Percentiles rank a stretch among this genome's conserved stretches.
Conservation (phyloP, 2,113 vertebrate species). For the Gorilla gorilla region DNA sequence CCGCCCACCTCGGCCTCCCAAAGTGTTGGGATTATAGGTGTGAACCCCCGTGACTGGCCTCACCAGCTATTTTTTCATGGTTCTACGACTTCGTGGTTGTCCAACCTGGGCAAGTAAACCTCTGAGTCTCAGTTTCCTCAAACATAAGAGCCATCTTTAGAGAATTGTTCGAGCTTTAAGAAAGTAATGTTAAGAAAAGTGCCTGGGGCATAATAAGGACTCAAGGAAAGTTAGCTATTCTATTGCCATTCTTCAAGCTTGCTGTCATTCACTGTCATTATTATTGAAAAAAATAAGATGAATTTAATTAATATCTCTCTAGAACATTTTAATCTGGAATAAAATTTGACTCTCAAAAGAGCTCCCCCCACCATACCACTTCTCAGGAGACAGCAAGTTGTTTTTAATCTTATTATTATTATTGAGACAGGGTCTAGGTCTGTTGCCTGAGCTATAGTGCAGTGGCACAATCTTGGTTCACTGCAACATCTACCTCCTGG, state of each 20-base stretch:
- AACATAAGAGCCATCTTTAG: not conserved
- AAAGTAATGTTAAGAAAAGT: conserved; percentile 5
- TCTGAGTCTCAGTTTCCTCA: not conserved
- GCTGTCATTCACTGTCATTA: not conserved
- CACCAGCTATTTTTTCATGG: not conserved
- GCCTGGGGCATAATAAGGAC: not conserved
- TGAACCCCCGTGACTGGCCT: not conserved
- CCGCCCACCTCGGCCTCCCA: no score
- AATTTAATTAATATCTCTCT: not conserved
- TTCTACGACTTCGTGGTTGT: not conserved
- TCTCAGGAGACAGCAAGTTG: not conserved
- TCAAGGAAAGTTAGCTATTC: conserved; percentile 45
- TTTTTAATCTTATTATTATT: not conserved
- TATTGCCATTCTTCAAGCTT: conserved; percentile 3
- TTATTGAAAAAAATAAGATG: conserved; percentile 20
- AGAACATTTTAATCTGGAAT: conserved; percentile 50
- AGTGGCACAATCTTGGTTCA: no score
- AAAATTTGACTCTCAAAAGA: conserved; percentile 35
- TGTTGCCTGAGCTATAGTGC: no score
- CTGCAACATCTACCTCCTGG: no score
- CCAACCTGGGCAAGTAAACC: not conserved
- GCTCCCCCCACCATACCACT: no score
- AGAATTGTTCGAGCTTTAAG: not conserved
- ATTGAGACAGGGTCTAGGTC: no score
- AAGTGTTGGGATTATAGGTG: no score